Base-by-base conservation (phyloP, 2,113 vertebrate genomes). In the Alaudala cheleensis region DNA sequence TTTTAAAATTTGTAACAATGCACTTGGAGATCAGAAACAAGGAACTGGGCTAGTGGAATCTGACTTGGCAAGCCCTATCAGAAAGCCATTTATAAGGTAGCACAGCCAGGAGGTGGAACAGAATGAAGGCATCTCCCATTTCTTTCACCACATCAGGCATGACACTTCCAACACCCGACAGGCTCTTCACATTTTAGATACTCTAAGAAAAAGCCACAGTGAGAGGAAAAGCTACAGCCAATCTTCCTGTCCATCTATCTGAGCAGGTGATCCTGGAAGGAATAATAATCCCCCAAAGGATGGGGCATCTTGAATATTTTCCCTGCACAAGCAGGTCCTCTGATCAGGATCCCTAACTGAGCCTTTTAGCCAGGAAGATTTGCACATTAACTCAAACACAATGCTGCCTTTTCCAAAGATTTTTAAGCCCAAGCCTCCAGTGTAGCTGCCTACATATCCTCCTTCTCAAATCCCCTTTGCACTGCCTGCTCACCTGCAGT, bases 391-490 rank as follows among this genome's bases (percentile, higher is more conserved):
- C 50, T 71, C 45, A 69, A 72, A 51, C 37, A 56, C 14, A 53
- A 24, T 4, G 12, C 25, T 81, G 33, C 34, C 60, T 84, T 84
- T 88, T 71, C 60, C 39, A 87, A 81, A 40, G 17, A 58, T 69
- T 58, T 42, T 79, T 81, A 93, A 90, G 64, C 47, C 51, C 83
- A 64, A n/a, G 42, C 16, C 53, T 47, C 40, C 65, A 81, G 33
- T 6, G 23, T 18, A 88, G 47, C 60, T 76, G 70, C 45, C 51
- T 77, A 22, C 8, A 4, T 39, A 25, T 45, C 44, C 33, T 56
- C 44, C 42, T 50, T 34, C 37, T 62, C 81, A 45, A 18, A 8
- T 3, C 14, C 4, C 0, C n/a, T 74, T 42, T 0, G 1, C 1
- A 2, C 18, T 91, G 80, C 51, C 56, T 25, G 45, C 54, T 90